Base-by-base conservation (phyloP, 2,888 invertebrate species). In the Drosophila nigritarsus region DNA sequence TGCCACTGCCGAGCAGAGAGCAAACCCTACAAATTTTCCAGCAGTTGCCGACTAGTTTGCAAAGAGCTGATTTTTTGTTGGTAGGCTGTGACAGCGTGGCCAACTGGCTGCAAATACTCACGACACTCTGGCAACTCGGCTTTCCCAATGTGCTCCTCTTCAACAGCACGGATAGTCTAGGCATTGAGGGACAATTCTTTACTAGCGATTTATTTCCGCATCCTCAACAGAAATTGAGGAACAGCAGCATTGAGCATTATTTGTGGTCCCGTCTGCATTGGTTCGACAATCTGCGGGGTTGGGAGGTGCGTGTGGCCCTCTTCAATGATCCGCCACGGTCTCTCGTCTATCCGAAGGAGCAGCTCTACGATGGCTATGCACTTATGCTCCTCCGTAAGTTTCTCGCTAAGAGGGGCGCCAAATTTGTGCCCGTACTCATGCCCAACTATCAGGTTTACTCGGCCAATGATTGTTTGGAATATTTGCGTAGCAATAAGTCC, bases 271-370 rank as follows among this genome's bases (percentile, higher is more conserved):
- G 76, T 0, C 55, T 9, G 2, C 82, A 87, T 36, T 83, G 70
- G 55, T 85, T 87, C 42, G 69, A 65, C 7, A 42, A 89, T 27
- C 32, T 89, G 0, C 13, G 27, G 1, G 73, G 65, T 3, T 51
- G 38, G 48, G 40, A 60, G 34, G 88, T 89, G 2, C 82, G 82
- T 9, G 88, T 84, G 30, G 73, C 75, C 0, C 29, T 73, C 9
- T 78, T 71, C 11, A 89, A 84, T 13, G 65, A 75, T 70, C 88
- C 90, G 0, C 90, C 90, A 1, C 51, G 84, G 3, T 24, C 67
- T 6, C 32, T 89, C 18, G 82, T 89, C 7, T 85, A 73, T 53
- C 55, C 74, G 7, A 32, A 74, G 20, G 0, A 34, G 7, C 20
- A 59, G 0, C 34, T 89, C 13, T 85, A 69, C 40, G 73, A 51